phyloP scores from a whole-genome alignment of 2,797 vertebrate genomes.

The Clarias pachynema region DNA sequence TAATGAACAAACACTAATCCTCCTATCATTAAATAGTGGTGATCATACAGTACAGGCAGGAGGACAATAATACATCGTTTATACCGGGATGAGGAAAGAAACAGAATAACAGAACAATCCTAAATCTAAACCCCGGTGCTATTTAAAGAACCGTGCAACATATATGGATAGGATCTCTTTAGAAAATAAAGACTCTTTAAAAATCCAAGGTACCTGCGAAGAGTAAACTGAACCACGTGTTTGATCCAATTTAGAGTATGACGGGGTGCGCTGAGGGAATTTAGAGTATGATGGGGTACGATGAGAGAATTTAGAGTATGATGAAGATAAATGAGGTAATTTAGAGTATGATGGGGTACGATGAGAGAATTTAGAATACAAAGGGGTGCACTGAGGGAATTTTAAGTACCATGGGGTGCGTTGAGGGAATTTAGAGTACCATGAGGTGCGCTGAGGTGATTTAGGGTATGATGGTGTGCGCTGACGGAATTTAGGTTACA shows the following conservation, averaged over 20 bases:
- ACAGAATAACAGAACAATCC: not conserved
- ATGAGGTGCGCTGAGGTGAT: too few species aligned
- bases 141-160: not conserved
- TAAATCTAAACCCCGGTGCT: not conserved
- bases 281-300: too few species aligned
- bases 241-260: not conserved
- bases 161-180: not conserved
- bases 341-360: too few species aligned
- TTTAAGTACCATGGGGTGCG: too few species aligned
- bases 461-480: too few species aligned
- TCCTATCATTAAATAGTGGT: not conserved
- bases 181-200: not conserved
- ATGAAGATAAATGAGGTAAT: too few species aligned
- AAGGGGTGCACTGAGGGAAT: too few species aligned
- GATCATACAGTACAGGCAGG: not conserved
- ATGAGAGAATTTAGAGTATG: too few species aligned
- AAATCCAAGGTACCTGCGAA: not conserved
- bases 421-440: too few species aligned
- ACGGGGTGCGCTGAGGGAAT: too few species aligned
- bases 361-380: too few species aligned
- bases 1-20: slow-evolving; percentile 10
- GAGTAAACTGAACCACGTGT: not conserved
- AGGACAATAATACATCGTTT: not conserved
- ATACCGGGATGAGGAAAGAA: not conserved
- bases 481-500: too few species aligned